phyloP scores from a whole-genome alignment of 1,140 invertebrate genomes.

The Drosophila azteca region DNA sequence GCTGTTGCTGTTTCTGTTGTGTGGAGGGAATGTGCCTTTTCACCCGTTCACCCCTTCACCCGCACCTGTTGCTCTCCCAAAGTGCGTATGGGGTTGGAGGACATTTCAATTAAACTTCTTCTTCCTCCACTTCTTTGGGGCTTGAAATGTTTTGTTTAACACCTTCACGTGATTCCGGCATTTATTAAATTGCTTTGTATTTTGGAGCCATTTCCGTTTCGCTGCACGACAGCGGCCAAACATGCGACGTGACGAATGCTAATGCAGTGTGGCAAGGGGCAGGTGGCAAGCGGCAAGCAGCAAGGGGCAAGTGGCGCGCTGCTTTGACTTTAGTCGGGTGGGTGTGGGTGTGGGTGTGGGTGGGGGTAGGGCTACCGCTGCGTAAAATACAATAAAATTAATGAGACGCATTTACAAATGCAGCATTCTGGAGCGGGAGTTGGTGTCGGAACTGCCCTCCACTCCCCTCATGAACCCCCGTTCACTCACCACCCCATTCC shows the following conservation, averaged over 20 bases:
- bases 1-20: no score
- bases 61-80: constrained; percentile 9
- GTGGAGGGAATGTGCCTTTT: no score
- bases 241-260: constrained; percentile 79
- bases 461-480: not conserved
- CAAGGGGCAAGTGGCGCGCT: constrained; percentile 10
- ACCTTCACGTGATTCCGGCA: constrained; percentile 81
- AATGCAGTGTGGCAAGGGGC: constrained; percentile 8
- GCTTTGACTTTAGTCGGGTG: not conserved
- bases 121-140: constrained; percentile 13
- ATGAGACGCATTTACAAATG: constrained; percentile 74
- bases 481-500: no score
- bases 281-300: not conserved
- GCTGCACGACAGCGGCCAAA: constrained; percentile 69
- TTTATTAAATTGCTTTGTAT: constrained; percentile 81
- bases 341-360: not conserved
- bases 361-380: constrained; percentile 16
- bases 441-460: not conserved
- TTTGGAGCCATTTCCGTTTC: constrained; percentile 77
- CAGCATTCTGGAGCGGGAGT: constrained; percentile 27
- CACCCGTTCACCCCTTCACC: no score
- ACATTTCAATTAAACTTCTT: constrained; percentile 50
- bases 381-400: constrained; percentile 57
- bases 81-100: not conserved
- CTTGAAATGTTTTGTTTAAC: constrained; percentile 75